phyloP scores from a whole-genome alignment of 2,113 vertebrate genomes.

The Astur gentilis region DNA sequence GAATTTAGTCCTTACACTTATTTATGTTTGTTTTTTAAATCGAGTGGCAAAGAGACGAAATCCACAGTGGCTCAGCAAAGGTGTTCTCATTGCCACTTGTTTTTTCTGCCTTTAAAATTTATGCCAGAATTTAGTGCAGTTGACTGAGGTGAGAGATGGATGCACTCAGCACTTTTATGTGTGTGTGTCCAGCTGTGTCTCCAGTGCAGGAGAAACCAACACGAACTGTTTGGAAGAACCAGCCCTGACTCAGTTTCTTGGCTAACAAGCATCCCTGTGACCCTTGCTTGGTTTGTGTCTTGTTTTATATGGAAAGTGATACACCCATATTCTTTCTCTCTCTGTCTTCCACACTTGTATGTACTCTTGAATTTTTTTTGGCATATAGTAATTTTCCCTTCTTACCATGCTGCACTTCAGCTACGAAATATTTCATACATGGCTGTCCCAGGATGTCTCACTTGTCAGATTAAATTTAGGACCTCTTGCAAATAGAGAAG shows the following conservation, averaged over 20 bases:
- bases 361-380: background rate
- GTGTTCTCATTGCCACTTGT: background rate
- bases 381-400: background rate
- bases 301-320: background rate
- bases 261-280: background rate
- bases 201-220: background rate
- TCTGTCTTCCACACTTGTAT: background rate
- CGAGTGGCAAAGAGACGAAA: background rate
- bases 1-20: background rate
- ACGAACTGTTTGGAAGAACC: fast-evolving
- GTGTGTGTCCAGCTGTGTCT: background rate
- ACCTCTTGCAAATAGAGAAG: background rate
- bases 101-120: background rate
- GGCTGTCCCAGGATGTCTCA: background rate
- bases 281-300: background rate
- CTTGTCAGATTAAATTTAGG: background rate
- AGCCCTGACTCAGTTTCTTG: background rate
- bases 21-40: background rate
- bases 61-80: background rate
- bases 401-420: background rate
- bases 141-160: background rate
- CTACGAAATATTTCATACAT: background rate
- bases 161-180: background rate
- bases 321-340: background rate
- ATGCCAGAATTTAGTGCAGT: background rate